A percentile compares a stretch with the other conserved stretches of the same genome.
These are phyloP conservation scores for Calycopis cecrops DNA, from an alignment of 1,140 invertebrate species.

Conservation along the genomic window DNA sequence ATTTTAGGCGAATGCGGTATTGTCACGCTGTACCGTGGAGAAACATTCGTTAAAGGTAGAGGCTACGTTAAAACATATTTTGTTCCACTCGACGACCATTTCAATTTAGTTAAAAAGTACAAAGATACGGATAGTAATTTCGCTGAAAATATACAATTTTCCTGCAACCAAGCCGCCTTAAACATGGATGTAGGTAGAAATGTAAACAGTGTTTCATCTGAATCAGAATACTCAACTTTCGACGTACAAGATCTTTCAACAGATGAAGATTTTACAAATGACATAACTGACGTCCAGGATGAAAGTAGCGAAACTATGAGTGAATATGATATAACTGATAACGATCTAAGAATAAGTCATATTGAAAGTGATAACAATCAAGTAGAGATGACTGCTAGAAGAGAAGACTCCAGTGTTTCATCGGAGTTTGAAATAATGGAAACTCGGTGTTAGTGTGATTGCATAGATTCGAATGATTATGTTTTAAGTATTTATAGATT, in stretches of 20 bases:
- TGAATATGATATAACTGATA: background rate
- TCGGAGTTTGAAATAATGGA: constrained; percentile 20
- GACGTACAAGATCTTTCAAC: constrained; percentile 10
- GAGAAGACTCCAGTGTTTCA: constrained; percentile 13
- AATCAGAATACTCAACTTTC: constrained; percentile 16
- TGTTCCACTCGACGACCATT: constrained; percentile 79
- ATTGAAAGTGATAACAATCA: background rate
- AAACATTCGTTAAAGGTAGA: constrained; percentile 86
- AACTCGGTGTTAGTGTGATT: constrained; percentile 21
- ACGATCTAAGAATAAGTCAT: constrained; percentile 6
- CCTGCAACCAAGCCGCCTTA: background rate
- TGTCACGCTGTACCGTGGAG: constrained; percentile 81
- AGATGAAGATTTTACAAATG: background rate
- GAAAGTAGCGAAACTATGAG: background rate
- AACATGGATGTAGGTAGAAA: constrained; percentile 2
- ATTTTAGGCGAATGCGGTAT: constrained; percentile 82
- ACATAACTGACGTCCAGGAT: background rate
- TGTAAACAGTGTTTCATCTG: constrained; percentile 9
- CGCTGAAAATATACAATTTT: constrained; percentile 7
- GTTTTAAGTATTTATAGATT: constrained; percentile 18
- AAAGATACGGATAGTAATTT: constrained; percentile 26
- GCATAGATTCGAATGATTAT: constrained; percentile 12
- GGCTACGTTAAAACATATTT: constrained; percentile 85
- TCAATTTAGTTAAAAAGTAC: constrained; percentile 69
- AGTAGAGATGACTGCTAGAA: background rate